phyloP scores from a whole-genome alignment of 2,888 invertebrate species.

The Agrochola lychnidis region DNA sequence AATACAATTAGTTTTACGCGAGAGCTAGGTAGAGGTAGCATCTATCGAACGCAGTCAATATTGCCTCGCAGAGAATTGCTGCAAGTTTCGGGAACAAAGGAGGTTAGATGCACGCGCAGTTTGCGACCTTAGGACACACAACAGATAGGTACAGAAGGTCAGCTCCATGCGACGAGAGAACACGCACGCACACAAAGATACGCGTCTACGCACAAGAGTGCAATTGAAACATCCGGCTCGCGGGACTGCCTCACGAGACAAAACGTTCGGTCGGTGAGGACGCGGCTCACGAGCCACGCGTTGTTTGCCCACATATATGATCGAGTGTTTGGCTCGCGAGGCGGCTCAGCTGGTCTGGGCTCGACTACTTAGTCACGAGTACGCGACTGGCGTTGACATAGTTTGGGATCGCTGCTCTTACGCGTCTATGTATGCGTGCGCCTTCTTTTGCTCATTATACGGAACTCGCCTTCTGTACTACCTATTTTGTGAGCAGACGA shows the following conservation, averaged over 20 bases:
- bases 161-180: not conserved
- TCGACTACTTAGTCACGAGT: not conserved
- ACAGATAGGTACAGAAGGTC: not conserved
- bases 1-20: slow-evolving; percentile 51
- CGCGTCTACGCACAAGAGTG: not conserved
- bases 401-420: no score
- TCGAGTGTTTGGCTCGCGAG: not conserved
- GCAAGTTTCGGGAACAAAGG: slow-evolving; percentile 57
- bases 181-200: no score
- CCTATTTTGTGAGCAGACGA: slow-evolving; percentile 4
- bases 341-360: not conserved
- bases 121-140: slow-evolving; percentile 12
- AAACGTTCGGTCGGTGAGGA: not conserved
- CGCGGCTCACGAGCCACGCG: not conserved
- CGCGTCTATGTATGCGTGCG: not conserved
- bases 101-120: slow-evolving; percentile 41
- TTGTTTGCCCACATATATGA: no score
- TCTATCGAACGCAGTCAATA: slow-evolving; percentile 55
- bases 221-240: not conserved
- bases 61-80: slow-evolving; percentile 50
- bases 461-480: slow-evolving; percentile 12
- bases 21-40: slow-evolving; percentile 25
- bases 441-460: not conserved
- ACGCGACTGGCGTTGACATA: no score
- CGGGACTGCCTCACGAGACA: not conserved